Evolutionary conservation across 2,888 invertebrate genomes (phyloP), one percentile per base, ranked within the genome.

Genomic region (Orthonychiurus folsomi): DNA sequence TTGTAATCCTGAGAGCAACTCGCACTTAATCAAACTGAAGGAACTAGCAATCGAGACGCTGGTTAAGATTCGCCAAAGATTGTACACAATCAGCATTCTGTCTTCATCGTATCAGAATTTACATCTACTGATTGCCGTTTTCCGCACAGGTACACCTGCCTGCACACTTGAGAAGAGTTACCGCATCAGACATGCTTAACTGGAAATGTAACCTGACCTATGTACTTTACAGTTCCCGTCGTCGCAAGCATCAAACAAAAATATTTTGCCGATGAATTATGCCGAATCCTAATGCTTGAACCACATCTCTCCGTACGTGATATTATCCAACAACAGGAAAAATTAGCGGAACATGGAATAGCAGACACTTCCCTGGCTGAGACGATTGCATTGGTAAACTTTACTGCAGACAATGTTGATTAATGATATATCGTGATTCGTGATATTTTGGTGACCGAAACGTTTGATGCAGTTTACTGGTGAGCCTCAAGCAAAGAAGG

Each of bases 291-390:
- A 12, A 25, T 50, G 15, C 25, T 37, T 18, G 55, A 50, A n/a
- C 63, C 55, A 5, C 24, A 53, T 1, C 53, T 64, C 48, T 55
- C 23, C 9, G 15, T 62, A n/a, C 23, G 27, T 9, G 62, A 68
- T 53, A 59, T 67, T 9, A n/a, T 71, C 12, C 66, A 65, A 24
- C 61, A 64, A 50, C 71, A 71, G 62, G 71, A 71, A 54, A 58
- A 53, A 50, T 66, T 65, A 50, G 64, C 67, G 1, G 56, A 64
- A 9, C 27, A 47, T 2, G 48, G 23, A 5, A 54, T 18, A 59
- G 58, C 24, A 27, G 59, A 25, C 25, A 15, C 25, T 9, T 62
- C 60, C 53, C 50, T 59, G 18, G 24, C 24, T 27, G 20, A 56
- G 2, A 62, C 61, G 1, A 25, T 66, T 21, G 25, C 55, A 12